phyloP scores from a whole-genome alignment of 2,888 invertebrate species.

The Andrena flavipes region DNA sequence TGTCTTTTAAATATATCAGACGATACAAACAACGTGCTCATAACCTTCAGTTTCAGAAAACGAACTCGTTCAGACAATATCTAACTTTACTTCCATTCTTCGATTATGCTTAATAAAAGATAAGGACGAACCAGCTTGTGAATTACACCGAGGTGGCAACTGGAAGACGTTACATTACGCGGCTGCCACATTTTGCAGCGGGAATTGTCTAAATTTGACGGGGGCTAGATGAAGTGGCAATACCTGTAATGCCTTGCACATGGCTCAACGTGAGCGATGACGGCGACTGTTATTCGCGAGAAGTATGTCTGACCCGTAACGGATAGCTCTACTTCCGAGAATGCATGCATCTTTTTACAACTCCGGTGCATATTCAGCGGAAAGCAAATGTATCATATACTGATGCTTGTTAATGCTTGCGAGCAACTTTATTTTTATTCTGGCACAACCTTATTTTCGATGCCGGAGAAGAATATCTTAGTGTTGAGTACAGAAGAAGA shows the following conservation, averaged over 20 bases:
- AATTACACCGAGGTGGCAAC: not conserved
- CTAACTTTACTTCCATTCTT: no score
- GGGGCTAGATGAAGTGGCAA: slow-evolving; percentile 14
- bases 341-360: slow-evolving; percentile 27
- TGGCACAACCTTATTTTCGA: not conserved
- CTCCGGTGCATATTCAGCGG: not conserved
- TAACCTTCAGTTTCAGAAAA: no score
- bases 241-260: slow-evolving; percentile 8
- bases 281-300: slow-evolving; percentile 46
- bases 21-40: no score
- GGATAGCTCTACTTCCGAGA: slow-evolving; percentile 42
- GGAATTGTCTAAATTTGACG: slow-evolving; percentile 30
- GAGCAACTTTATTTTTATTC: not conserved
- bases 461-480: not conserved
- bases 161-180: not conserved
- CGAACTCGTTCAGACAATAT: no score
- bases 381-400: slow-evolving; percentile 2
- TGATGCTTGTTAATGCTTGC: not conserved
- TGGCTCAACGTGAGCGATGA: slow-evolving; percentile 34
- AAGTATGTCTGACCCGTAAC: slow-evolving; percentile 40
- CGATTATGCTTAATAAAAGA: not conserved
- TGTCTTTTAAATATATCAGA: no score
- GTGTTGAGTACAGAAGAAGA: not conserved
- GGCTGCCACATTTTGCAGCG: slow-evolving; percentile 6
- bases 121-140: not conserved